Evolutionary conservation across 2,888 invertebrate genomes (phyloP).

Genomic region (Helobdella robusta): DNA sequence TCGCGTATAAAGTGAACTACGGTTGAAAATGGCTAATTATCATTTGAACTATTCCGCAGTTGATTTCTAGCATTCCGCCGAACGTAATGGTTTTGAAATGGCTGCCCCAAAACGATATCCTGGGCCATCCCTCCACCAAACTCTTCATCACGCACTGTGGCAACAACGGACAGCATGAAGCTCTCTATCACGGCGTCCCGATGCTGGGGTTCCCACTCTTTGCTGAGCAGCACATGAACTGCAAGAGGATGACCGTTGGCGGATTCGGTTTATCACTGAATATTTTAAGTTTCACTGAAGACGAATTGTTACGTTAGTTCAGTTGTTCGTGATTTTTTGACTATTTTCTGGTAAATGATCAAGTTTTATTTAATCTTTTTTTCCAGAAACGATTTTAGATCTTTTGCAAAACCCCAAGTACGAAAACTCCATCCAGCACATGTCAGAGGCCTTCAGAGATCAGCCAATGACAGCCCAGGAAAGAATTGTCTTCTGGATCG

Average conservation of each 20-base stretch:
- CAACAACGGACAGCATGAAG: slow-evolving; percentile 27
- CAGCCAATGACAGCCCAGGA: not conserved
- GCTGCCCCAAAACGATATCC: slow-evolving; percentile 27
- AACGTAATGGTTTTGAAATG: slow-evolving; percentile 28
- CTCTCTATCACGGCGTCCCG: slow-evolving; percentile 27
- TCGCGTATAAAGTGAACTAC: too few species aligned
- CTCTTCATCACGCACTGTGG: slow-evolving; percentile 29
- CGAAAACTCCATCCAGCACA: not conserved
- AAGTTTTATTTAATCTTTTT: too few species aligned
- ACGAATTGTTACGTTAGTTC: too few species aligned
- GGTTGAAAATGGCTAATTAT: too few species aligned
- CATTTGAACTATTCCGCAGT: too few species aligned
- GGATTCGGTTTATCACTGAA: slow-evolving; percentile 25
- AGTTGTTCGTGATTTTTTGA: too few species aligned
- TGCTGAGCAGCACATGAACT: slow-evolving; percentile 25
- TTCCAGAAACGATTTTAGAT: not conserved
- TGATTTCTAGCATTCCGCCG: slow-evolving; percentile 18
- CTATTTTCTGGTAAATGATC: too few species aligned
- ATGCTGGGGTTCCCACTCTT: slow-evolving; percentile 26
- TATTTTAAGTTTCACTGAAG: slow-evolving; percentile 14
- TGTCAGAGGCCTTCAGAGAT: not conserved
- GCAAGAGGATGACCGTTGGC: slow-evolving; percentile 11
- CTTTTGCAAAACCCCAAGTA: not conserved
- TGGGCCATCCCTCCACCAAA: slow-evolving; percentile 3
- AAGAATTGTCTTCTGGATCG: slow-evolving; percentile 16